A percentile compares a stretch with the other conserved stretches of the same genome.
Conservation (phyloP, 2,113 vertebrate species). For the Microtus oregoni region DNA sequence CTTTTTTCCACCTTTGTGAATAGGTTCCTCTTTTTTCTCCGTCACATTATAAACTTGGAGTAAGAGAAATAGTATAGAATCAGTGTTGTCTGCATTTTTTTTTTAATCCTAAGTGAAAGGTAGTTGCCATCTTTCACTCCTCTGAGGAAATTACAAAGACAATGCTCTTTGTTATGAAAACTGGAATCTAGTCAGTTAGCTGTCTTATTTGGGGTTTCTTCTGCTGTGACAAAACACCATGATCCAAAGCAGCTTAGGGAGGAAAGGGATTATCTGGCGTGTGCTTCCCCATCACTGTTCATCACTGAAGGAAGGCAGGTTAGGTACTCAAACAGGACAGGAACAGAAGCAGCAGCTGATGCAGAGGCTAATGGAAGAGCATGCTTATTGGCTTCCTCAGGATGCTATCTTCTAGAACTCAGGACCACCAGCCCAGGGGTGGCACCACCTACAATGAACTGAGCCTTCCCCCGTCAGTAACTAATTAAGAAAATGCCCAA, state of each 20-base stretch:
- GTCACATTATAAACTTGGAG: neutral
- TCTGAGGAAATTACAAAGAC: neutral
- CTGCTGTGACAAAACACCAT: neutral
- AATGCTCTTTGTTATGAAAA: neutral
- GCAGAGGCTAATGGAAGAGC: neutral
- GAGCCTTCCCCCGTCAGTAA: neutral
- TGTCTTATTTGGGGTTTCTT: neutral
- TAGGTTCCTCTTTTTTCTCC: neutral
- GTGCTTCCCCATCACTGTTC: neutral
- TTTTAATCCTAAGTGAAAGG: neutral
- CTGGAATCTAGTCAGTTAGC: neutral
- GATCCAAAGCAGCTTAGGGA: neutral
- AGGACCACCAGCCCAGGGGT: neutral
- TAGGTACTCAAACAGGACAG: no score
- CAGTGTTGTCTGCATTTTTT: neutral
- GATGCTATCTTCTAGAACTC: neutral
- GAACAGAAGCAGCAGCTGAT: neutral
- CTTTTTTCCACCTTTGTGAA: slow-evolving; percentile 22
- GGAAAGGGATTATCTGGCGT: neutral
- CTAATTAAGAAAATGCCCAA: neutral
- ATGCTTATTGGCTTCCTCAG: neutral
- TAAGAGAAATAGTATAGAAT: neutral
- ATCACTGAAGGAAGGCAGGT: neutral
- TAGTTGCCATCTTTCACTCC: neutral
- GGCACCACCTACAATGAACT: neutral